A percentile compares a stretch with the other conserved stretches of the same genome.
Conservation (phyloP, 2,888 invertebrate species). For the Himalopsyche kuldschensis region DNA sequence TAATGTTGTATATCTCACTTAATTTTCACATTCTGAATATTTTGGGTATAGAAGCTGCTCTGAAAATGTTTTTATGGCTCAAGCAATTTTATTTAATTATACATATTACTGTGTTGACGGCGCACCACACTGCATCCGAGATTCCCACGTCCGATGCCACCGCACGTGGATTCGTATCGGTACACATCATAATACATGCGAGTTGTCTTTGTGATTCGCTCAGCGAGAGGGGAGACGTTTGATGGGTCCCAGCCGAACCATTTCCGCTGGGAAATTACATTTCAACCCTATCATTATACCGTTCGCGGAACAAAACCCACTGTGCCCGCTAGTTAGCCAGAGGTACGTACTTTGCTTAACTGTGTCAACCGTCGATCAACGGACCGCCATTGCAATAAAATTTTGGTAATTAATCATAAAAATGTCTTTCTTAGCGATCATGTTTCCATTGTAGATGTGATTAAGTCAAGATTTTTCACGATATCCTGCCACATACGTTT, state of each 20-base stretch:
- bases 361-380: neutral
- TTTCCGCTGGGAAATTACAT: conserved; percentile 39
- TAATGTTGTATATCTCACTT: too few species aligned
- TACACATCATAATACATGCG: neutral
- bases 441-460: too few species aligned
- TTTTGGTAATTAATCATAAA: neutral
- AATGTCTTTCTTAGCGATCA: too few species aligned
- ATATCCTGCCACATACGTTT: too few species aligned
- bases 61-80: too few species aligned
- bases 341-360: neutral
- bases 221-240: neutral
- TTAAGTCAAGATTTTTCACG: too few species aligned
- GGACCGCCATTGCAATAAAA: neutral
- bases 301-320: conserved; percentile 11
- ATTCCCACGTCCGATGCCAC: neutral
- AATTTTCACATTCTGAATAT: too few species aligned
- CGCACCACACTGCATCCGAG: neutral
- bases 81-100: too few species aligned
- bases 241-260: conserved; percentile 26
- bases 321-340: neutral
- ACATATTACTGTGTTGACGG: too few species aligned
- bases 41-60: too few species aligned
- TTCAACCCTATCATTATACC: conserved; percentile 36
- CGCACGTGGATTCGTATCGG: neutral
- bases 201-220: conserved; percentile 2